These are phyloP conservation scores for Caradrina kadenii DNA, from an alignment of 2,888 invertebrate species.

Conservation along the genomic window DNA sequence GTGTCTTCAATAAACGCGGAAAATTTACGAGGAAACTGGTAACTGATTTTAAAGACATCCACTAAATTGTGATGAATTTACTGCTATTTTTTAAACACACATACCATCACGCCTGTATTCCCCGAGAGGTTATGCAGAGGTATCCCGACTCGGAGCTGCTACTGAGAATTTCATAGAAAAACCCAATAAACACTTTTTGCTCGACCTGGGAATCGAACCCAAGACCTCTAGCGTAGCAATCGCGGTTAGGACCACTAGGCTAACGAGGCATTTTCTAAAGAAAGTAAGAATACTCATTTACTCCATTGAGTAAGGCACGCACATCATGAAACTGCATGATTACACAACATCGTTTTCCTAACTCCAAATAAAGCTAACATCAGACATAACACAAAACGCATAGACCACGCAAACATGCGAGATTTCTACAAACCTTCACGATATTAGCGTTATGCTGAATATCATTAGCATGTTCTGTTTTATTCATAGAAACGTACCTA, in stretches of 20 bases:
- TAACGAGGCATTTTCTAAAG: too few species aligned
- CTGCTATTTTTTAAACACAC: neutral
- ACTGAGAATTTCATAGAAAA: too few species aligned
- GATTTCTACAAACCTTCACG: slow-evolving; percentile 17
- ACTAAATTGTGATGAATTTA: neutral
- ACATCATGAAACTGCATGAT: neutral
- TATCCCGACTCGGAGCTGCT: too few species aligned
- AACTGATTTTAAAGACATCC: too few species aligned
- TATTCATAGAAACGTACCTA: slow-evolving; percentile 46
- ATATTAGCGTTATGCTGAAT: slow-evolving; percentile 21
- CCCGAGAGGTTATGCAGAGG: too few species aligned
- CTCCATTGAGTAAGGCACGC: neutral
- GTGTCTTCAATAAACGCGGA: too few species aligned
- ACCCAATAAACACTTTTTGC: too few species aligned
- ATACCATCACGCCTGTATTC: too few species aligned
- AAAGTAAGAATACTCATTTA: neutral
- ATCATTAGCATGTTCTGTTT: slow-evolving; percentile 44
- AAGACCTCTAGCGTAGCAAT: too few species aligned
- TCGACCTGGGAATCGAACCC: too few species aligned
- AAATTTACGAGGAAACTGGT: too few species aligned
- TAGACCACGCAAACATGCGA: slow-evolving; percentile 24
- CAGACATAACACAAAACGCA: slow-evolving; percentile 11
- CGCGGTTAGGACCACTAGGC: too few species aligned
- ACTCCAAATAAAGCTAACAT: slow-evolving; percentile 27
- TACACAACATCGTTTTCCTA: neutral